Conservation (phyloP, 64 coral and sea anemone genomes). For the Stylophora pistillata region DNA sequence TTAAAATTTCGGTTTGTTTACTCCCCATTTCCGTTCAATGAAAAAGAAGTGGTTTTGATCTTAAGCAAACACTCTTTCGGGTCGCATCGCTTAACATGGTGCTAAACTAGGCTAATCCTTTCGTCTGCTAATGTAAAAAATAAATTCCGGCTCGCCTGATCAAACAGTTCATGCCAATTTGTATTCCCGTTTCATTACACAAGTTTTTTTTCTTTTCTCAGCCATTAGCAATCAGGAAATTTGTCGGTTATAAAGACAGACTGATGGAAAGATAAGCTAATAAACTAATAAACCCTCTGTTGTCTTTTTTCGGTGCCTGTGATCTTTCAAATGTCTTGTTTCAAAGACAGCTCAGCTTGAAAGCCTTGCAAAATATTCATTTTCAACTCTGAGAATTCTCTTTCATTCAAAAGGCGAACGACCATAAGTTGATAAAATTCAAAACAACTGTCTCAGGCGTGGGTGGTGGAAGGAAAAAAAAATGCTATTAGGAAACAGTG, state of each 20-base stretch:
- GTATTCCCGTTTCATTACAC: not conserved
- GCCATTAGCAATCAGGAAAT: slow-evolving; percentile 9
- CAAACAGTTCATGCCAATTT: not conserved
- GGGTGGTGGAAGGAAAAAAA: not conserved
- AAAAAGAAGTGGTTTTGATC: slow-evolving; percentile 37
- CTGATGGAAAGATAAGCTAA: slow-evolving; percentile 39
- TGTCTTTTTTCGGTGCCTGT: slow-evolving; percentile 6
- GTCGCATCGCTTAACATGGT: not conserved
- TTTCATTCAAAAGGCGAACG: not conserved
- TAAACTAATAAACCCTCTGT: slow-evolving; percentile 31
- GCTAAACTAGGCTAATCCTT: slow-evolving; percentile 21
- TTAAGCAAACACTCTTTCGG: slow-evolving; percentile 11
- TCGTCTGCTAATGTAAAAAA: not conserved
- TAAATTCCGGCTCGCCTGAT: not conserved
- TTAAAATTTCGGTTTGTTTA: slow-evolving; percentile 29
- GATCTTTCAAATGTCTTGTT: not conserved
- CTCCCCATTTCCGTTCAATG: slow-evolving; percentile 19
- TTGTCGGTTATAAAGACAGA: not conserved
- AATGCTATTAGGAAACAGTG: not conserved
- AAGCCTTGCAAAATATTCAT: not conserved
- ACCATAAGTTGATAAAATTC: not conserved
- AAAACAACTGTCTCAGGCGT: not conserved
- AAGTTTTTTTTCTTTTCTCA: not conserved
- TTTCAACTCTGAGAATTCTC: not conserved
- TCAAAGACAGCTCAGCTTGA: not conserved